A percentile compares a stretch with the other conserved stretches of the same genome.
Conservation (phyloP, 2,888 invertebrate genomes). For the Amorpha juglandis region DNA sequence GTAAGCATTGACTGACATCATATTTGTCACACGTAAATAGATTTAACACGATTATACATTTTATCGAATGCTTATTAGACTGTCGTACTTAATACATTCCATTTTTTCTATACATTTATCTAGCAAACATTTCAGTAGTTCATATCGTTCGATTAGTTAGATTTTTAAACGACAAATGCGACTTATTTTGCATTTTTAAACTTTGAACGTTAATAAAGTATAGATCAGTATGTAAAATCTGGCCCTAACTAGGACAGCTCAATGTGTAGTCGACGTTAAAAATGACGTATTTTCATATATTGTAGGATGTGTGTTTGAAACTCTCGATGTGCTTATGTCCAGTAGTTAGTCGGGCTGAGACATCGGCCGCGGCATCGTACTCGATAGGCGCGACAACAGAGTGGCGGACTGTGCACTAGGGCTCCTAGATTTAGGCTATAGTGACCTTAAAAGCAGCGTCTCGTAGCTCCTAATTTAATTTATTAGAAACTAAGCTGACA, state of each 20-base stretch:
- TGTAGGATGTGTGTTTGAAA: slow-evolving; percentile 80
- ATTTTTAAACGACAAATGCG: slow-evolving; percentile 59
- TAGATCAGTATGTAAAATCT: slow-evolving; percentile 50
- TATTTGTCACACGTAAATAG: slow-evolving; percentile 63
- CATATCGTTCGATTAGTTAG: slow-evolving; percentile 64
- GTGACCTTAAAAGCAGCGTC: slow-evolving; percentile 68
- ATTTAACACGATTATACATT: slow-evolving; percentile 49
- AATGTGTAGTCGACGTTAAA: slow-evolving; percentile 73
- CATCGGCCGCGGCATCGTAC: slow-evolving; percentile 36
- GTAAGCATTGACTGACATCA: slow-evolving; percentile 77
- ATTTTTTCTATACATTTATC: slow-evolving; percentile 71
- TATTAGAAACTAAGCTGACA: slow-evolving; percentile 80
- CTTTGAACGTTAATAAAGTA: slow-evolving; percentile 63
- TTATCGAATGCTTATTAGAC: slow-evolving; percentile 71
- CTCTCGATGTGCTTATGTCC: slow-evolving; percentile 82
- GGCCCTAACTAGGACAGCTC: slow-evolving; percentile 80
- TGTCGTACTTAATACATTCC: slow-evolving; percentile 82
- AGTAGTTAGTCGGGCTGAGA: slow-evolving; percentile 65
- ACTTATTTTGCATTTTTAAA: slow-evolving; percentile 64
- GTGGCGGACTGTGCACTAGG: slow-evolving; percentile 66
- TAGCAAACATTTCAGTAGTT: slow-evolving; percentile 62
- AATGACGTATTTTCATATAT: slow-evolving; percentile 72
- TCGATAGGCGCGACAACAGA: slow-evolving; percentile 34
- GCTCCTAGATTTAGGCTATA: slow-evolving; percentile 77
- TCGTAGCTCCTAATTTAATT: slow-evolving; percentile 77